Evolutionary conservation across 2,113 vertebrate genomes (phyloP), one percentile per base, ranked within the genome.

Genomic region (Platichthys stellatus): DNA sequence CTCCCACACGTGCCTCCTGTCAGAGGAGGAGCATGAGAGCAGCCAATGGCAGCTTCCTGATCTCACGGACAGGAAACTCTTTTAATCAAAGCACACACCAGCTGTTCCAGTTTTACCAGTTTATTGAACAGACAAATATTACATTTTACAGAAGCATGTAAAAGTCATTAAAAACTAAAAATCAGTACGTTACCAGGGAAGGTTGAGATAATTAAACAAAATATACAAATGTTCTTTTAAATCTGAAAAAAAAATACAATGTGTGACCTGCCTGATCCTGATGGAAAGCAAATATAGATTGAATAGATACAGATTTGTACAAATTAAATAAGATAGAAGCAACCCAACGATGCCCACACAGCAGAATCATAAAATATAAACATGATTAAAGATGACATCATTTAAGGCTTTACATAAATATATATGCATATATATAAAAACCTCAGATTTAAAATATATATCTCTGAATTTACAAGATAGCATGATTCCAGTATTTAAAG

Each of bases 401-500:
- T 64, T 59, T 56, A 77, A 31, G 31, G 31, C 2, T 45, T 47
- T 76, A 63, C 31, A 8, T 69, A 59, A 64, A 72, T 61, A 71
- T 68, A 78, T 60, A 81, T 72, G 10, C 2, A 47, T 17, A 14
- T 47, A 47, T 47, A 47, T 47, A 38, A 38, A 38, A 38, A 9
- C 7, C 35, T 67, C 49, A 2, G 63, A 76, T 84, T 31, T 80
- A 72, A 86, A 87, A 86, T 74, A 81, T 18, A 84, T 20, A 83
- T 54, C 31, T 79, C 31, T 63, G 49, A 35, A 60, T 69, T 69
- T 80, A 82, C 75, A 81, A 45, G 68, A 67, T 69, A 63, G 72
- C 31, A 63, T 38, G 35, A 38, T 38, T 38, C 35, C 35, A 43
- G 40, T 43, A 43, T 43, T 40, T 43, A 43, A 43, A 43, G 40